Evolutionary conservation across 1,140 invertebrate genomes (phyloP), one percentile per base, ranked within the genome.

Genomic region (Dolichoris vasculosae): DNA sequence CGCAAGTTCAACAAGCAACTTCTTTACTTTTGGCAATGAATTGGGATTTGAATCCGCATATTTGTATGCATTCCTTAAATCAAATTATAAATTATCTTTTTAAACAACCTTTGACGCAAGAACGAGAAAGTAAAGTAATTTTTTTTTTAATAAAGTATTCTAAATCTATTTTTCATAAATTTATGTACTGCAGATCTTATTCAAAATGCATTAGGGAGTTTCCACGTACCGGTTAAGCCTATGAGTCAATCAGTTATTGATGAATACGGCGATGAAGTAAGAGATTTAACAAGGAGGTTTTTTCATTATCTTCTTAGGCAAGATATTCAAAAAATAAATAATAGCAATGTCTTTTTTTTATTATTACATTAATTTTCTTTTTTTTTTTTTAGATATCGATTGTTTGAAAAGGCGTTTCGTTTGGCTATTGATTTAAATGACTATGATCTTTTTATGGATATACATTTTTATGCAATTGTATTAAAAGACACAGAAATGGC

Each of bases 351-450:
- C 6, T n/a, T 46, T 26, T 46, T 59, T 59, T 59, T 13, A 3
- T 59, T 30, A 17, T 35, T 55, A 51, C 1, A 2, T 55, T 46
- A 17, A 23, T 87, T 81, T 0, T 77, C 20, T 15, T 86, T 75
- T 81, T 59, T 88, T 87, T 83, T 88, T 87, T 88, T 2, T 89
- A 97, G 97, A 86, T 96, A 97, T 90, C 95, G 96, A 82, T 93
- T 97, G 76, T 96, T 97, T 91, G 97, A 98, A 89, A 98, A 97
- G 90, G 97, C 97, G 17, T 97, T 97, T 89, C 95, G 97, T 84
- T 92, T 98, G 75, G 97, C 97, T 26, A 96, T 98, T 88, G 97
- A 98, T 91, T 94, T 98, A 81, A 95, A 95, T 48, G 96, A 97
- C 90, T 96, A 96, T 89, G 97, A 97, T 93, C 94, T 97, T 59